Evolutionary conservation across 2,797 vertebrate genomes (phyloP).

Genomic region (Columba guinea): DNA sequence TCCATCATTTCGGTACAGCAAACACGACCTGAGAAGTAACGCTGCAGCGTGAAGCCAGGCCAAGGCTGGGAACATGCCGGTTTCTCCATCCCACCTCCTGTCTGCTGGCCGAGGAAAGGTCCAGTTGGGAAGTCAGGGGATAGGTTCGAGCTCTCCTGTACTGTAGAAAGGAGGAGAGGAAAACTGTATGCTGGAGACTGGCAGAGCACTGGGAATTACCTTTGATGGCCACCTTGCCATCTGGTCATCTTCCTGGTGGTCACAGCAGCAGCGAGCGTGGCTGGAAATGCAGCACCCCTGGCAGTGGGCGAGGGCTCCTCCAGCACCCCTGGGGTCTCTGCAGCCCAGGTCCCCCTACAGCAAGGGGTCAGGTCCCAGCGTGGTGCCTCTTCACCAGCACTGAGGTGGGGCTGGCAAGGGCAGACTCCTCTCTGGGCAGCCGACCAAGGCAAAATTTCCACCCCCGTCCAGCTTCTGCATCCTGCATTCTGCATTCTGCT

Average conservation of each 20-base stretch:
- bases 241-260: background rate
- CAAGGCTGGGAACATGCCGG: background rate
- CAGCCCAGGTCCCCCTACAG: background rate
- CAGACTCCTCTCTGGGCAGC: fast-evolving
- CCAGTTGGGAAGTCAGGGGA: background rate
- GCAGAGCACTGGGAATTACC: background rate
- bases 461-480: background rate
- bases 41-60: fast-evolving
- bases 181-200: background rate
- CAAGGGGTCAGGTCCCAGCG: fast-evolving
- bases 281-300: background rate
- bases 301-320: fast-evolving
- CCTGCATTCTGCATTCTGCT: background rate
- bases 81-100: background rate
- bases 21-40: fast-evolving
- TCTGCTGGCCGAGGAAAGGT: background rate
- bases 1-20: background rate
- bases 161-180: background rate
- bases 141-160: background rate
- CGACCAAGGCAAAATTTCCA: background rate
- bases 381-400: background rate
- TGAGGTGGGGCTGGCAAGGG: background rate
- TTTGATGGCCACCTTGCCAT: background rate
- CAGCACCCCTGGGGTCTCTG: background rate
- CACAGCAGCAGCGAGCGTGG: fast-evolving